Evolutionary conservation across 2,888 invertebrate species (phyloP), one percentile per base, ranked within the genome.

Genomic region (Chirona hameri): DNA sequence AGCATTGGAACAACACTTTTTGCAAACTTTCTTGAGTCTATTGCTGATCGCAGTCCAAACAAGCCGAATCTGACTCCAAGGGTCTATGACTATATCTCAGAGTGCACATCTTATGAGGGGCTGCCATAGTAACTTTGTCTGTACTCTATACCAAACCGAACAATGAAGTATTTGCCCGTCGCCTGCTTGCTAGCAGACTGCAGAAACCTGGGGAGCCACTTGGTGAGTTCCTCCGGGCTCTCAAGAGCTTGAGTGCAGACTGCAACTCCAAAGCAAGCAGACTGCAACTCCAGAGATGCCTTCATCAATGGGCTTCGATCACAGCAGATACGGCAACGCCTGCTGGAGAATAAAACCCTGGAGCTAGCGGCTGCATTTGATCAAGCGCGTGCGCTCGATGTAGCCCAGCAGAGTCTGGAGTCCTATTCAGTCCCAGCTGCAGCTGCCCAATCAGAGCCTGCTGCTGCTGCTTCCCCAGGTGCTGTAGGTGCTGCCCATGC

Each of bases 231-330:
- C 79, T 84, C 39, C 81, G 29, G n/a, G 82, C 82, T 18, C 76
- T 82, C 15, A 82, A 83, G 72, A 29, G 39, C 14, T 27, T 80
- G 9, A 76, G 81, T 69, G 81, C 27, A 52, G 81, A 82, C 27
- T 82, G 83, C 48, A 82, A 83, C 27, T 83, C n/a, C 27, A 80
- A 72, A 39, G n/a, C 80, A 21, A 79, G 82, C 14, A 82, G 81
- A n/a, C n/a, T 29, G 81, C 82, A 18, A 27, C 10, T n/a, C 60
- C 39, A 69, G 81, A 76, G 82, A 83, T 69, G 82, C 83, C 0
- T 83, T 83, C 69, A 82, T 83, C 21, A 82, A 81, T 82, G 83
- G 76, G 2, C 55, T 81, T 72, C 52, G 60, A 15, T 81, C 81
- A 27, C 24, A 52, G 48, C 15, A 29, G 15, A 82, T 83, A n/a